A percentile compares a stretch with the other conserved stretches of the same genome.
phyloP scores from a whole-genome alignment of 2,797 vertebrate genomes.

The Amblyraja radiata region DNA sequence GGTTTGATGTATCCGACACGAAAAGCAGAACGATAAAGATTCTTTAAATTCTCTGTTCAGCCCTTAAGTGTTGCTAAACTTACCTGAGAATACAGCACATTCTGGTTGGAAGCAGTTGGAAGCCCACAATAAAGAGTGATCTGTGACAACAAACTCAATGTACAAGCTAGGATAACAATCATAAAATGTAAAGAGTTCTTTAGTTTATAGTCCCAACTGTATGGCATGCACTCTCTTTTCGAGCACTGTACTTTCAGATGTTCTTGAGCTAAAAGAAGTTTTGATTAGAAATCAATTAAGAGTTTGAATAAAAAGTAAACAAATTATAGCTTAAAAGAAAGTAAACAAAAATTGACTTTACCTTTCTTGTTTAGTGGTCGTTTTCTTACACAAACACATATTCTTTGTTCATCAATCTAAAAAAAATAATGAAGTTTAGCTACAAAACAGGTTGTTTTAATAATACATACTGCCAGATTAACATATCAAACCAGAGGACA shows the following conservation, averaged over 20 bases:
- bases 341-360: slow-evolving; percentile 45
- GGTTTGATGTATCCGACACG: not conserved
- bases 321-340: not conserved
- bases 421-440: slow-evolving; percentile 39
- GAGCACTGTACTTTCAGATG: not conserved
- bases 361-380: slow-evolving; percentile 96
- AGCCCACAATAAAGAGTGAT: not conserved
- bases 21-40: not conserved
- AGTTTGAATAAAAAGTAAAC: not conserved
- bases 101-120: not conserved
- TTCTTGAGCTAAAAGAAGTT: not conserved
- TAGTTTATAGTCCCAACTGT: not conserved
- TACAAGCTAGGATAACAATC: not conserved
- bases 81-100: not conserved
- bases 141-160: not conserved
- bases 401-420: slow-evolving; percentile 95
- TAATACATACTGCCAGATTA: not conserved
- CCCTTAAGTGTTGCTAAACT: not conserved
- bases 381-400: slow-evolving; percentile 94
- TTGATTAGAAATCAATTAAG: not conserved
- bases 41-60: not conserved
- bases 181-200: not conserved
- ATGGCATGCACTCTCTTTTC: not conserved
- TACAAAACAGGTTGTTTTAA: not conserved
- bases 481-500: not conserved